Base-by-base conservation (phyloP, 2,888 invertebrate species). In the Apamea monoglypha region DNA sequence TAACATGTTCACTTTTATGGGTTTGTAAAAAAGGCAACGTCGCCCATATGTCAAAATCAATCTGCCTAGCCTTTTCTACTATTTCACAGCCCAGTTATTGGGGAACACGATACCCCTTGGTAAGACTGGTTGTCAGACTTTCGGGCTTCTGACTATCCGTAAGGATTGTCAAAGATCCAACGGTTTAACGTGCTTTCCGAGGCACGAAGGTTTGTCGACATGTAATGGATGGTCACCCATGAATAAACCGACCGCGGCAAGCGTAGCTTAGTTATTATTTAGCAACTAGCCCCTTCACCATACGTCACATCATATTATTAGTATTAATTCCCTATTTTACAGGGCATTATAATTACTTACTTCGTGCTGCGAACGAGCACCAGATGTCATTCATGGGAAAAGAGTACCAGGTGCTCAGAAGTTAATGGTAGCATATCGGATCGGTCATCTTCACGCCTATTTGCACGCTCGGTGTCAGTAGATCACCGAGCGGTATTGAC, bases 371-470 rank as follows among this genome's bases (percentile, higher is more conserved):
- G 6, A 66, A 68, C 4, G 12, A 29, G 18, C 21, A 56, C 29
- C 81, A 76, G 61, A 32, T 76, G 76, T 56, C 82, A 63, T 50
- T 5, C 21, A 64, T 12, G 56, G 72, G 63, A 40, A 72, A 14
- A 25, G 61, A 74, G 63, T 72, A 76, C 80, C 84, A 84, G 83
- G 74, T 74, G 84, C 21, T 29, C 70, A 74, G 53, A 67, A 74
- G 29, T 50, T 67, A 67, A 84, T 76, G 16, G n/a, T 10, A 59
- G 81, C 81, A 70, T 84, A 80, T 76, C 84, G 56, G 50, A 84
- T 81, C 84, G 80, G 78, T 36, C 78, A 83, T 71, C 80, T 80
- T 84, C 74, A 76, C 67, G 83, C 63, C n/a, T 36, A 40, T 71
- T 76, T 68, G 68, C 29, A 36, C 68, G 66, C 59, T 21, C 25